Evolutionary conservation across 37 sponge, comb jelly and placozoan genomes (phyloP).

Genomic region (Bolinopsis microptera): DNA sequence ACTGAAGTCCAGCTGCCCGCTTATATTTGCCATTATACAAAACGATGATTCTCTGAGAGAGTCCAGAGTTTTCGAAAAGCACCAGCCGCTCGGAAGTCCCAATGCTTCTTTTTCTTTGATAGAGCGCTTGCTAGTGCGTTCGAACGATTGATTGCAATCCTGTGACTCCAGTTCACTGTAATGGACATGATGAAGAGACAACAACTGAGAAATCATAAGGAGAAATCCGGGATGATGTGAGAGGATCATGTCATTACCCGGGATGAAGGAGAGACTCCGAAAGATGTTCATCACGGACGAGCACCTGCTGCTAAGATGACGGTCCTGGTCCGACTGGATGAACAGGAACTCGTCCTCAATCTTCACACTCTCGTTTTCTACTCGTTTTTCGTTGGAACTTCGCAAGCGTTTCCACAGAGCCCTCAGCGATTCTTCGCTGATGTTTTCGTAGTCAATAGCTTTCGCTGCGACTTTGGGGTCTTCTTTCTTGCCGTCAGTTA

Average conservation of each 20-base stretch:
- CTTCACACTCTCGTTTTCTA: constrained; percentile 57
- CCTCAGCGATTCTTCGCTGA: constrained; percentile 35
- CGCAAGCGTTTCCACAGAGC: constrained; percentile 1
- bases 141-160: background rate
- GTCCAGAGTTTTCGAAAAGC: constrained; percentile 82
- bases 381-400: constrained; percentile 43
- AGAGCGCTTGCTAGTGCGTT: constrained; percentile 13
- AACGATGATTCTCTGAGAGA: constrained; percentile 80
- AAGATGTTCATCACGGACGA: constrained; percentile 88
- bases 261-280: constrained; percentile 87
- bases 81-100: constrained; percentile 72
- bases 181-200: constrained; percentile 83
- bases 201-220: constrained; percentile 74
- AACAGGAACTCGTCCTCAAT: constrained; percentile 62
- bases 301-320: constrained; percentile 60
- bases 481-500: background rate
- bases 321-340: constrained; percentile 49
- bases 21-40: constrained; percentile 84
- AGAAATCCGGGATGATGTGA: constrained; percentile 80
- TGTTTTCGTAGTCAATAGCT: constrained; percentile 18
- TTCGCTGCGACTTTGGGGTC: background rate
- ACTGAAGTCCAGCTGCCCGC: constrained; percentile 91
- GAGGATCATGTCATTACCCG: constrained; percentile 87
- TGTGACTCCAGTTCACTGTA: constrained; percentile 10
- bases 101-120: constrained; percentile 64